Evolutionary conservation across 2,113 vertebrate species (phyloP).

Genomic region (Microcebus lehilahytsara): DNA sequence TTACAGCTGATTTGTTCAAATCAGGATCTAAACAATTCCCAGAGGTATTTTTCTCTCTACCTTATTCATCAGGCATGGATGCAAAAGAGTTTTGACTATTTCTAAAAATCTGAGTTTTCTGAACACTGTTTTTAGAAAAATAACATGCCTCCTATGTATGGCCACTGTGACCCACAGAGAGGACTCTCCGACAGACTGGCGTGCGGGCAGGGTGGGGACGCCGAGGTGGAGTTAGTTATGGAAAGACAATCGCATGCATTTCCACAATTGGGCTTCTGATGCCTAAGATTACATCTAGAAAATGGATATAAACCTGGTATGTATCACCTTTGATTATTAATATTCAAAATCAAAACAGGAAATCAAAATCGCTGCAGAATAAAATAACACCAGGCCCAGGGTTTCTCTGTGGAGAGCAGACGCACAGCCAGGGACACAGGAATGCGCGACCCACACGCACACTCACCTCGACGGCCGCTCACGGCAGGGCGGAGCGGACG

Average conservation of each 20-base stretch:
- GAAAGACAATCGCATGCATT: neutral
- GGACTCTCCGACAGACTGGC: neutral
- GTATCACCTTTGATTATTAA: neutral
- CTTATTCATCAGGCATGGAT: neutral
- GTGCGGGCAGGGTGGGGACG: accelerated
- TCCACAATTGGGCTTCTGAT: no score
- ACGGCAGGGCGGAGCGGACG: conserved; percentile 65
- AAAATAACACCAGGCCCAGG: accelerated
- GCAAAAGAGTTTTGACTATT: neutral
- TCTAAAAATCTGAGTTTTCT: neutral
- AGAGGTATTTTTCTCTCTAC: neutral
- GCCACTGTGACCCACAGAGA: neutral
- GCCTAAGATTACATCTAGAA: no score
- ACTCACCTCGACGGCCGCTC: conserved; percentile 82
- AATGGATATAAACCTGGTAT: accelerated
- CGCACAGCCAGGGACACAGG: accelerated
- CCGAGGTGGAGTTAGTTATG: accelerated
- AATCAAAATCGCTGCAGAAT: neutral
- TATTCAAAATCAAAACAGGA: neutral
- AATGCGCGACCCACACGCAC: accelerated
- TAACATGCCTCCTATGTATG: accelerated
- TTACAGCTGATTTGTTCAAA: neutral
- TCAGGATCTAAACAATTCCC: neutral
- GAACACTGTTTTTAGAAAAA: neutral
- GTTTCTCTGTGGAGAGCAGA: neutral